Percentiles rank a stretch among this genome's conserved stretches.
These are phyloP conservation scores for Neotragus moschatus DNA, from an alignment of 2,113 vertebrate genomes.

Conservation along the genomic window DNA sequence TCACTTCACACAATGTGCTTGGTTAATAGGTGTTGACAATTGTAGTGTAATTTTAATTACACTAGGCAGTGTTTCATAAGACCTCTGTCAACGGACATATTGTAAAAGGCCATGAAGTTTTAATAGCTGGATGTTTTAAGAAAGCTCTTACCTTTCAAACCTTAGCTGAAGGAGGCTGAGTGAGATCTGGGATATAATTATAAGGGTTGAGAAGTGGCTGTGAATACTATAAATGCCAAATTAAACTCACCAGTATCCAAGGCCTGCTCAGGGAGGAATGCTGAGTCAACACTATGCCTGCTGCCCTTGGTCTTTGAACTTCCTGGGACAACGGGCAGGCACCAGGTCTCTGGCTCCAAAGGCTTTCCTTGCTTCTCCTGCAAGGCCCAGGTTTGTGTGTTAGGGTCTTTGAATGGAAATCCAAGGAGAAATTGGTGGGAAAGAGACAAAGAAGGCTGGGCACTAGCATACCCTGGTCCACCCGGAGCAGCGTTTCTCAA, in stretches of 20 bases:
- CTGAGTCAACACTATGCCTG: neutral
- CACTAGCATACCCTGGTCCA: fast-evolving
- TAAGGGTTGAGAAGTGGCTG: slow-evolving; percentile 49
- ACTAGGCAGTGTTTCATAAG: slow-evolving; percentile 51
- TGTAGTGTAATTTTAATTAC: slow-evolving; percentile 55
- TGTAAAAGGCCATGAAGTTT: slow-evolving; percentile 62
- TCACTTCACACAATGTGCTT: slow-evolving; percentile 13
- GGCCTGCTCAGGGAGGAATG: neutral
- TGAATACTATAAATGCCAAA: slow-evolving; percentile 52
- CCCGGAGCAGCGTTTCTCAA: neutral
- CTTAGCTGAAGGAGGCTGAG: slow-evolving; percentile 3
- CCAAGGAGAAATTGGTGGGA: neutral
- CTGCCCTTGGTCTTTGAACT: neutral
- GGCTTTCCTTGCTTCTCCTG: neutral
- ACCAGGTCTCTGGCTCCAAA: neutral
- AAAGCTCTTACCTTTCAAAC: slow-evolving; percentile 44
- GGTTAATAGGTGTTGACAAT: slow-evolving; percentile 53
- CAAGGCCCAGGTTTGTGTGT: neutral
- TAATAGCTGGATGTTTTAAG: slow-evolving; percentile 48
- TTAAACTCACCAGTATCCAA: neutral
- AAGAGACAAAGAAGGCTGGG: neutral
- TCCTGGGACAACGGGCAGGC: neutral
- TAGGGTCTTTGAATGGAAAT: neutral
- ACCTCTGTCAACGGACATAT: slow-evolving; percentile 45
- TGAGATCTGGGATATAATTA: slow-evolving; percentile 57